These are phyloP conservation scores for Struthio camelus DNA, from an alignment of 2,113 vertebrate species.

Conservation along the genomic window DNA sequence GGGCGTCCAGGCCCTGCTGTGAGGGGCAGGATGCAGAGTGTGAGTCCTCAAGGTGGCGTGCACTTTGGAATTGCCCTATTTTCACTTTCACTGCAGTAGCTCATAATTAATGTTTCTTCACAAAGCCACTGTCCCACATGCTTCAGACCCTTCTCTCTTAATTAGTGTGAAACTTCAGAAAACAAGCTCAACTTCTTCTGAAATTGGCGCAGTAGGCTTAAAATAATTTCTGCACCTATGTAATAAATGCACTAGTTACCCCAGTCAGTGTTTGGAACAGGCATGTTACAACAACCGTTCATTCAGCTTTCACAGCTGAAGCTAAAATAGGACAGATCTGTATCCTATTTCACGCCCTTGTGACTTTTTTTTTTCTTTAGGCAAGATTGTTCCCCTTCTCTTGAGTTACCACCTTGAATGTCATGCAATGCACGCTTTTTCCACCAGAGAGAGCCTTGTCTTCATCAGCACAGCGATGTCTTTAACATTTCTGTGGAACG, in stretches of 20 bases:
- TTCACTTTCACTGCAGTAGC: fast-evolving
- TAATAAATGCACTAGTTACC: fast-evolving
- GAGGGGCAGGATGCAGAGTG: not conserved
- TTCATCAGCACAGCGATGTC: fast-evolving
- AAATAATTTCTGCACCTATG: not conserved
- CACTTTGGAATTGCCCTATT: not conserved
- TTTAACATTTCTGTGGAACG: fast-evolving
- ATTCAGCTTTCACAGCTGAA: not conserved
- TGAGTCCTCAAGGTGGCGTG: not conserved
- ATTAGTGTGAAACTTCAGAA: fast-evolving
- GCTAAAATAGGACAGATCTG: fast-evolving
- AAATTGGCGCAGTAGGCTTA: fast-evolving
- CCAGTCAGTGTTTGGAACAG: not conserved
- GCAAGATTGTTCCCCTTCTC: not conserved
- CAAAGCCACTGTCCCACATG: fast-evolving
- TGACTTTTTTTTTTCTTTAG: fast-evolving
- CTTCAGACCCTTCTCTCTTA: fast-evolving
- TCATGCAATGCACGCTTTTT: not conserved
- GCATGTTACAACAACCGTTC: not conserved
- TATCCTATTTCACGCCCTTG: fast-evolving
- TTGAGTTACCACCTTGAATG: fast-evolving
- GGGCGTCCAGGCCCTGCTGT: fast-evolving
- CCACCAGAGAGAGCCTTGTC: slow-evolving; percentile 54
- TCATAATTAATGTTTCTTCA: fast-evolving
- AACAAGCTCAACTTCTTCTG: not conserved